phyloP scores from a whole-genome alignment of 2,888 invertebrate genomes.

The Agrotis puta region DNA sequence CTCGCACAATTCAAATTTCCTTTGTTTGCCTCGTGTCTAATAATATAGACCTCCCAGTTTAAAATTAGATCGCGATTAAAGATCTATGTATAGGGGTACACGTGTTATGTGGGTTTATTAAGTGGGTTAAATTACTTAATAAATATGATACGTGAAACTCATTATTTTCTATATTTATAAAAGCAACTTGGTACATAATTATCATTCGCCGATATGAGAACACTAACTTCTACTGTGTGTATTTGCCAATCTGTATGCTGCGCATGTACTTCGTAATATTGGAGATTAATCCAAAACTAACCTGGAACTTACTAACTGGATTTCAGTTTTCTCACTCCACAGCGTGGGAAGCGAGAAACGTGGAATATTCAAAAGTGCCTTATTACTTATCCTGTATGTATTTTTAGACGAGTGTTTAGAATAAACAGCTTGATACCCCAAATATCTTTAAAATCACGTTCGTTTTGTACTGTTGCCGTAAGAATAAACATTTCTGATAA shows the following conservation, averaged over 20 bases:
- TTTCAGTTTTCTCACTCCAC: constrained; percentile 33
- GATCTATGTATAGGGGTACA: constrained; percentile 12
- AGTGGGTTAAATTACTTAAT: no score
- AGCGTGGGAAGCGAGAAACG: constrained; percentile 28
- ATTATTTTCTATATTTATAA: background rate
- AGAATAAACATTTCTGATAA: constrained; percentile 48
- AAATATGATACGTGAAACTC: no score
- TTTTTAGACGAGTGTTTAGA: constrained; percentile 33
- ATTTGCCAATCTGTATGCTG: constrained; percentile 24
- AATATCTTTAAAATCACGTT: constrained; percentile 49
- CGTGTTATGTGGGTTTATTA: constrained; percentile 14
- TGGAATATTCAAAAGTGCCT: constrained; percentile 33
- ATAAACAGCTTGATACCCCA: constrained; percentile 33
- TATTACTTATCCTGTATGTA: constrained; percentile 46
- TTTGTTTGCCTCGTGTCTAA: constrained; percentile 33
- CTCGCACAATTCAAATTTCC: constrained; percentile 23
- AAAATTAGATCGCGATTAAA: constrained; percentile 24
- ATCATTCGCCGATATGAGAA: background rate
- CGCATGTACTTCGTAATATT: constrained; percentile 29
- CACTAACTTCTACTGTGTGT: constrained; percentile 26
- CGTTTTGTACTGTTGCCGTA: constrained; percentile 30
- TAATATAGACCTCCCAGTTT: constrained; percentile 20
- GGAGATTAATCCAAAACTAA: constrained; percentile 45
- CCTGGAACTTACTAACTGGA: constrained; percentile 27
- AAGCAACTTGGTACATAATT: background rate